These are phyloP conservation scores for Encarsia formosa DNA, from an alignment of 2,888 invertebrate genomes.

Conservation along the genomic window DNA sequence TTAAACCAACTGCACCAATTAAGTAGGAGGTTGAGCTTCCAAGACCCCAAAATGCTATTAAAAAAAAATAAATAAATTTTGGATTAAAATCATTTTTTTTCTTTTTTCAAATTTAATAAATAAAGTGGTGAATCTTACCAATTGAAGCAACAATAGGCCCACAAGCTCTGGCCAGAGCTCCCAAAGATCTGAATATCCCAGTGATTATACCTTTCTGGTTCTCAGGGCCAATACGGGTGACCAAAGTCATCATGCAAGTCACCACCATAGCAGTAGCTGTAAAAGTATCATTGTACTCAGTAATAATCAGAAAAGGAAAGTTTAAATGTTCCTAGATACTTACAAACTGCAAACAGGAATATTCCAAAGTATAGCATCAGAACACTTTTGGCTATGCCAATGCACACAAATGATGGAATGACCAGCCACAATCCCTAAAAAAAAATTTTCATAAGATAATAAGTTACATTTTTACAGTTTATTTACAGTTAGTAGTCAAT, in stretches of 20 bases:
- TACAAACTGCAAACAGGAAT: slow-evolving; percentile 84
- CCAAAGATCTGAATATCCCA: slow-evolving; percentile 91
- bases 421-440: slow-evolving; percentile 72
- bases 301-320: background rate
- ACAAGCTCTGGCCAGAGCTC: slow-evolving; percentile 86
- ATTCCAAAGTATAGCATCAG: slow-evolving; percentile 75
- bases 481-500: background rate
- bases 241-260: slow-evolving; percentile 89
- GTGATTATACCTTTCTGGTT: slow-evolving; percentile 89
- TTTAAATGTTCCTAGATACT: slow-evolving; percentile 51
- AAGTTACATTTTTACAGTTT: background rate
- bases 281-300: slow-evolving; percentile 38
- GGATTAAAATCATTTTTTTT: background rate
- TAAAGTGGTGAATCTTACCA: slow-evolving; percentile 60
- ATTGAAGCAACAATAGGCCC: slow-evolving; percentile 87
- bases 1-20: slow-evolving; percentile 69
- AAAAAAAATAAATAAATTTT: slow-evolving; percentile 35
- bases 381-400: slow-evolving; percentile 66
- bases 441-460: slow-evolving; percentile 9
- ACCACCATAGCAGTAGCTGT: slow-evolving; percentile 88
- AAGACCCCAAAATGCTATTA: slow-evolving; percentile 86
- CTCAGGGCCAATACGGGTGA: slow-evolving; percentile 75
- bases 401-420: slow-evolving; percentile 79
- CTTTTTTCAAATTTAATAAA: too few species aligned
- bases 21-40: slow-evolving; percentile 81